Evolutionary conservation across 2,888 invertebrate species (phyloP), one percentile per base, ranked within the genome.

Genomic region (Pollenia griseotomentosa): DNA sequence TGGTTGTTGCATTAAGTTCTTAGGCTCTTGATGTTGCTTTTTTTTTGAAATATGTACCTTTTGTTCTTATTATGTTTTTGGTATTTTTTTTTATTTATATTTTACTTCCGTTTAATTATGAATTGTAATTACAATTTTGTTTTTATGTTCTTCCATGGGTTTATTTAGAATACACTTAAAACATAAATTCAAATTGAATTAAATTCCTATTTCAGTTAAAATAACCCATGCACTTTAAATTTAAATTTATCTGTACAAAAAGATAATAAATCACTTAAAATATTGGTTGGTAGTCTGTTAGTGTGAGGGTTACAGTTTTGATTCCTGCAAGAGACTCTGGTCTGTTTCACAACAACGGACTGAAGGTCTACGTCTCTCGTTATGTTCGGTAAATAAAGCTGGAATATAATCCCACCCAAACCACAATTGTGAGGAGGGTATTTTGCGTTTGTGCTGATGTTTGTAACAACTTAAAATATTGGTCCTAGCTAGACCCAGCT

Each of bases 101-200:
- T 73, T 73, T 55, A 83, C 57, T 77, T 83, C 83, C 83, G 77
- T 70, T 83, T 71, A 48, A 61, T 75, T 44, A 44, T 23, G 40
- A 40, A 10, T 61, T 33, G 44, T 19, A 44, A 53, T 82, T 33
- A 61, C 8, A 71, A 55, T 46, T 77, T 77, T 61, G 48, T 16
- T 11, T 61, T 16, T 46, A 9, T 14, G 40, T 42, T 65, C 16
- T 19, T 42, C 23, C 48, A 16, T 61, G 33, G 42, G 33, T 51
- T 1, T 23, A 59, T 73, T 12, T 42, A 2, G 65, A 11, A 42
- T 19, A 16, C 46, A 16, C 48, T 23, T 55, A 48, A 55, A 55
- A 71, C 51, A 33, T 55, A 33, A 44, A 19, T 51, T 42, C 19
- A 23, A 9, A 70, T 19, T 33, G 23, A 61, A 53, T 14, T n/a